A percentile compares a stretch with the other conserved stretches of the same genome.
Evolutionary conservation across 2,888 invertebrate genomes (phyloP).

Genomic region (Drosophila phalerata): DNA sequence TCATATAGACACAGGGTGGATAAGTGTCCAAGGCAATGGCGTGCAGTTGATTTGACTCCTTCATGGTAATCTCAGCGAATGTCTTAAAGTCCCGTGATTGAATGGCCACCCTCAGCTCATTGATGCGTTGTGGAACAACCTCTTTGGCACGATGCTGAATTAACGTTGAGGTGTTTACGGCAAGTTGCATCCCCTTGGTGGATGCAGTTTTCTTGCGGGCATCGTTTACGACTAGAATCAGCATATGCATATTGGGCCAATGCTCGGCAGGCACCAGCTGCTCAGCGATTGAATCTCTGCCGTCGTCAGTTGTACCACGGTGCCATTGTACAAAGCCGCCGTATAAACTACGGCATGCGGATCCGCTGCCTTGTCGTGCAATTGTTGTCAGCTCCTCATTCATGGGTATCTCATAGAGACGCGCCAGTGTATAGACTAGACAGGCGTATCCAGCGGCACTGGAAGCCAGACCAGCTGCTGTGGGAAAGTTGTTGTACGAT

Average conservation of each 20-base stretch:
- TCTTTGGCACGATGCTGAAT: slow-evolving; percentile 90
- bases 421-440: slow-evolving; percentile 92
- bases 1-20: slow-evolving; percentile 97
- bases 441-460: slow-evolving; percentile 99
- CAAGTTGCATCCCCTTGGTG: slow-evolving; percentile 94
- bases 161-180: slow-evolving; percentile 93
- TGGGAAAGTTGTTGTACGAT: slow-evolving; percentile 98
- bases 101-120: slow-evolving; percentile 86
- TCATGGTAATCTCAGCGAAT: slow-evolving; percentile 98
- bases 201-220: slow-evolving; percentile 93
- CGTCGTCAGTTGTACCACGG: slow-evolving; percentile 88
- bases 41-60: slow-evolving; percentile 99
- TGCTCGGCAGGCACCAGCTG: slow-evolving; percentile 91
- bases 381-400: slow-evolving; percentile 92
- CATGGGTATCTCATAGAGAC: slow-evolving; percentile 90
- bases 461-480: slow-evolving; percentile 98
- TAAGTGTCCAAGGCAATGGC: slow-evolving; percentile 96
- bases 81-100: slow-evolving; percentile 90
- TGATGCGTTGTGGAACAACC: slow-evolving; percentile 91
- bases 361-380: slow-evolving; percentile 96
- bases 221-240: slow-evolving; percentile 96
- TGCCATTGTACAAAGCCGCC: slow-evolving; percentile 99
- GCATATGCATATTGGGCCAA: slow-evolving; percentile 96
- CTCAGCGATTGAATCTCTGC: slow-evolving; percentile 91
- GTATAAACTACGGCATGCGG: slow-evolving; percentile 97